Evolutionary conservation across 2,113 vertebrate species (phyloP).

Genomic region (Pseudopodoces humilis): DNA sequence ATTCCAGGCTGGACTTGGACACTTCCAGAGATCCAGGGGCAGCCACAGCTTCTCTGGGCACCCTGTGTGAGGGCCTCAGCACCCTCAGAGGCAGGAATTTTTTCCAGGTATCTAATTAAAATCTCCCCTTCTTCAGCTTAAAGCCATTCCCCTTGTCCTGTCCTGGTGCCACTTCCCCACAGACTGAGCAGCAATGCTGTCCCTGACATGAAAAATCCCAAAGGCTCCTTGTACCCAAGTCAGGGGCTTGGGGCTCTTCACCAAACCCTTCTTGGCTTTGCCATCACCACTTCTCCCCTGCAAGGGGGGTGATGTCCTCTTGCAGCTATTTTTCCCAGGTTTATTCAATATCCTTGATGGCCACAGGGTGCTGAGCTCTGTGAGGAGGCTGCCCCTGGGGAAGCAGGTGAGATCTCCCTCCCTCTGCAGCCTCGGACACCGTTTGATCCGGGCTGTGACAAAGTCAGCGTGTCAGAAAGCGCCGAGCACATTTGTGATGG

Average conservation of each 20-base stretch:
- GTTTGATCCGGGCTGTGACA: neutral
- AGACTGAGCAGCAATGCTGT: fast-evolving
- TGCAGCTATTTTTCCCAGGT: fast-evolving
- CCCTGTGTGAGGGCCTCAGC: fast-evolving
- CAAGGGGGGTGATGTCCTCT: fast-evolving
- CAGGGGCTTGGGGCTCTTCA: neutral
- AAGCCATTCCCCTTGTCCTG: neutral
- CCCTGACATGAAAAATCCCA: fast-evolving
- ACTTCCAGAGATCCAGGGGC: neutral
- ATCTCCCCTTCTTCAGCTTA: neutral
- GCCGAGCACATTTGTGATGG: neutral
- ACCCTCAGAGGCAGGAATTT: neutral
- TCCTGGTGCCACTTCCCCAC: fast-evolving
- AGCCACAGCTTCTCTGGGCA: neutral
- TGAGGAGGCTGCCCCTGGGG: fast-evolving
- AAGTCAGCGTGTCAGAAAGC: neutral
- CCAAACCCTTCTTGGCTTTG: neutral
- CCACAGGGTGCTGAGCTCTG: neutral
- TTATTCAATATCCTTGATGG: fast-evolving
- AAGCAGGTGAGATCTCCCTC: neutral
- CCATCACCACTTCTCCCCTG: neutral
- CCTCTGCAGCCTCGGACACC: fast-evolving
- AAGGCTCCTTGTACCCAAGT: fast-evolving
- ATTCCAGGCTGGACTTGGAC: neutral
- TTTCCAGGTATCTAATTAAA: neutral